phyloP scores from a whole-genome alignment of 2,113 vertebrate species.

The Bufo bufo region DNA sequence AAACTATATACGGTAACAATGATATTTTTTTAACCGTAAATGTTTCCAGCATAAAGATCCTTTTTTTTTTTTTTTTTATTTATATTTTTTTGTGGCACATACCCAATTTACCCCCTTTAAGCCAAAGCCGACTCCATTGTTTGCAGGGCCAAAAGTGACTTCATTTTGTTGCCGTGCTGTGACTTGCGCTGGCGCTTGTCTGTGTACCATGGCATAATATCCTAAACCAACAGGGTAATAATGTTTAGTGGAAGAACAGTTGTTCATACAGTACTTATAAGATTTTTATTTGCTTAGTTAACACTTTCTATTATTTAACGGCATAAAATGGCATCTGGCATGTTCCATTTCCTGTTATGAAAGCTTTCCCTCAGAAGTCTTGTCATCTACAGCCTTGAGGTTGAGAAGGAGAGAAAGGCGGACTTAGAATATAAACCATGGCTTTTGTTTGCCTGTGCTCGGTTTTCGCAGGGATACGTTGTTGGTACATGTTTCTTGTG shows the following conservation, averaged over 20 bases:
- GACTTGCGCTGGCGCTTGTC: slow-evolving; percentile 23
- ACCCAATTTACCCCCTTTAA: not conserved
- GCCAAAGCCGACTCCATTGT: slow-evolving; percentile 17
- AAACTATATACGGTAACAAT: no score
- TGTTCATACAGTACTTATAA: slow-evolving; percentile 23
- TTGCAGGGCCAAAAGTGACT: slow-evolving; percentile 26
- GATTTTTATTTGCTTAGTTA: slow-evolving; percentile 46
- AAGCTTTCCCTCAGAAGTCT: slow-evolving; percentile 7
- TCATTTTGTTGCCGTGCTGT: slow-evolving; percentile 32
- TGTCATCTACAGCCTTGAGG: slow-evolving; percentile 29
- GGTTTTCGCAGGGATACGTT: not conserved
- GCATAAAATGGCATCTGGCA: slow-evolving; percentile 35
- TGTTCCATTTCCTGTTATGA: slow-evolving; percentile 36
- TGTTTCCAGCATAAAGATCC: not conserved
- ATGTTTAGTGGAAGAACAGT: slow-evolving; percentile 26
- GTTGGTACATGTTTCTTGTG: not conserved
- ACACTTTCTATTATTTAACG: slow-evolving; percentile 48
- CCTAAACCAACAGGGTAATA: slow-evolving; percentile 33
- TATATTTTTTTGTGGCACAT: not conserved
- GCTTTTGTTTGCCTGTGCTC: not conserved
- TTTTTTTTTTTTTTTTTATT: no score
- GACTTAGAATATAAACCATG: slow-evolving; percentile 12
- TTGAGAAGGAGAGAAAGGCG: slow-evolving; percentile 16
- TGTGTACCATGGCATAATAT: slow-evolving; percentile 26
- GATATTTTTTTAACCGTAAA: not conserved